phyloP scores from a whole-genome alignment of 2,113 vertebrate species.

The Dolichallabes microphthalmus region DNA sequence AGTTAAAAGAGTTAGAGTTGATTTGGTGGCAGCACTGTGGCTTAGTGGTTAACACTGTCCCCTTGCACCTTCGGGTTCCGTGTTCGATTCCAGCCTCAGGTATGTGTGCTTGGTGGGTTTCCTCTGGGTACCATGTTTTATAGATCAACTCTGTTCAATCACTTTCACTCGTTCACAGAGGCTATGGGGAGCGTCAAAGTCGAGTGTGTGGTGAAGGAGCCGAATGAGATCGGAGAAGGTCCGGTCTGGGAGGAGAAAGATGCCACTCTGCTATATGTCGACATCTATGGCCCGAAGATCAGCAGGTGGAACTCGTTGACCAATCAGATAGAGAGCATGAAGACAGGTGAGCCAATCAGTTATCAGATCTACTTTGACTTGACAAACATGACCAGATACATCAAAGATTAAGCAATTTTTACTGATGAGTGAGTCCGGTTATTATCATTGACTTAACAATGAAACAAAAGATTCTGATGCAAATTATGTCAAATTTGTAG shows the following conservation, averaged over 20 bases:
- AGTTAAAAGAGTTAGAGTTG: too few species aligned
- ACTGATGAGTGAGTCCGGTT: neutral
- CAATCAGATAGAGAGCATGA: constrained; percentile 67
- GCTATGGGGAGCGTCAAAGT: constrained; percentile 82
- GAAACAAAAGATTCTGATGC: neutral
- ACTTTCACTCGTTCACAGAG: neutral
- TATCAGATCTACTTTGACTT: neutral
- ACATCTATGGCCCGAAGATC: constrained; percentile 78
- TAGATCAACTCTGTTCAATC: neutral
- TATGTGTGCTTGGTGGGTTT: too few species aligned
- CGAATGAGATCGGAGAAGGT: constrained; percentile 78
- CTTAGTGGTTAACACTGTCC: too few species aligned
- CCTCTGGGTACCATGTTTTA: too few species aligned
- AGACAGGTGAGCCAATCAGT: constrained; percentile 73
- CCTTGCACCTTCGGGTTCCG: too few species aligned
- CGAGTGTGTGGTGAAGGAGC: constrained; percentile 72
- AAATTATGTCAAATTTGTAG: neutral
- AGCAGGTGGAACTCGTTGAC: constrained; percentile 78
- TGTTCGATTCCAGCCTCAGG: too few species aligned
- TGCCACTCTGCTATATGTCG: constrained; percentile 80
- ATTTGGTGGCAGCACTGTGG: too few species aligned
- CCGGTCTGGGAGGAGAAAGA: constrained; percentile 88
- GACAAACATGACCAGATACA: neutral
- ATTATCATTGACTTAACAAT: neutral
- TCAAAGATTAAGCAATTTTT: neutral